Evolutionary conservation across 2,888 invertebrate genomes (phyloP), one percentile per base, ranked within the genome.

Genomic region (Poecilus cupreus): DNA sequence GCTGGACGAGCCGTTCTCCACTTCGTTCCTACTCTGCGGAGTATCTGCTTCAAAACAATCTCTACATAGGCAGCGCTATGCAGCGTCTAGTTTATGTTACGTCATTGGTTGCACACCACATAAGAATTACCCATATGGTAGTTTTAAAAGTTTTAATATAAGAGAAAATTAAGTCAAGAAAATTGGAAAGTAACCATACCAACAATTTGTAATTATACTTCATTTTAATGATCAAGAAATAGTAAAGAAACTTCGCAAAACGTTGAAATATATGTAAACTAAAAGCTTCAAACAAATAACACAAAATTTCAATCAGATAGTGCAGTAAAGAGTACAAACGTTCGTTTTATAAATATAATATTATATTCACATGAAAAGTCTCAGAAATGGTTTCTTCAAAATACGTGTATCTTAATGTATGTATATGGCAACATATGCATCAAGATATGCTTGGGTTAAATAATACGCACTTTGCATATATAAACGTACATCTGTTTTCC

Each of bases 311-410:
- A 68, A 68, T 37, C 37, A 37, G 37, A 37, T 37, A 26, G 16
- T 32, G 37, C n/a, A 20, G 18, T 10, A 68, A 68, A 13, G 4
- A 68, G 37, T n/a, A 37, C 13, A 32, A 37, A 32, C 16, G 18
- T 68, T 68, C 64, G 16, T 68, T 68, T 10, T 13, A 8, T 4
- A 68, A 39, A 68, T 68, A 37, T 37, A 68, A 18, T 18, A 37
- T 68, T 68, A 68, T 68, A 68, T 68, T 68, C 64, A 11, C 26
- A 32, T 26, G 60, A 60, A 60, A 26, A 26, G 26, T 60, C 26
- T 13, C 32, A 37, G 64, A 68, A 68, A 68, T 68, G 37, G 64
- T 37, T 68, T 68, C 37, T 16, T 68, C 37, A 18, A n/a, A n/a
- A n/a, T 68, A 68, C 37, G 18, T 37, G 18, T 68, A 68, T 37